phyloP scores from a whole-genome alignment of 2,113 vertebrate genomes.

The Callithrix jacchus region DNA sequence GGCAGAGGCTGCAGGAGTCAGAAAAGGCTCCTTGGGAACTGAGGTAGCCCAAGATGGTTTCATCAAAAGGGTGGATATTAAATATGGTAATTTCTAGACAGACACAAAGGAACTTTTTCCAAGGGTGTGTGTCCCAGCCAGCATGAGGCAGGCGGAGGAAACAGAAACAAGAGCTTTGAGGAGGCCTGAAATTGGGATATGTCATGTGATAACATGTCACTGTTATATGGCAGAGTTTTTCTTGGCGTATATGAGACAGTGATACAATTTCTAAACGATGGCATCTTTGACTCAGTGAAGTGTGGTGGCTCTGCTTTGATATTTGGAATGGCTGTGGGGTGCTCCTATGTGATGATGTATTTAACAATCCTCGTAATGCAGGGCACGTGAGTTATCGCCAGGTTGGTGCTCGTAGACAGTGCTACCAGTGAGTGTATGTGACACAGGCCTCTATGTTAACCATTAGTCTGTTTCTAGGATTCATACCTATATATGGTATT shows the following conservation, averaged over 20 bases:
- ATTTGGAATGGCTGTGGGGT: slow-evolving; percentile 13
- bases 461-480: background rate
- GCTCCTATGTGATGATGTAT: slow-evolving; percentile 40
- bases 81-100: background rate
- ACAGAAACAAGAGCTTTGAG: background rate
- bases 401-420: background rate
- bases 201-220: background rate
- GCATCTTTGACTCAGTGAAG: background rate
- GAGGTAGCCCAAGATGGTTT: background rate
- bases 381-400: background rate
- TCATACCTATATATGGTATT: background rate
- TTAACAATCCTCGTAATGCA: background rate
- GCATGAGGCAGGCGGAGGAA: background rate
- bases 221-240: background rate
- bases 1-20: background rate
- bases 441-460: background rate
- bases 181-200: background rate
- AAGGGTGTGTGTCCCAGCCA: background rate
- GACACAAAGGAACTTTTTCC: background rate
- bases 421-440: background rate
- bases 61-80: background rate
- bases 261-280: slow-evolving; percentile 1
- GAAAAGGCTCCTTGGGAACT: background rate
- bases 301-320: background rate
- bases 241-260: background rate